Evolutionary conservation across 2,113 vertebrate genomes (phyloP), one percentile per base, ranked within the genome.

Genomic region (Tyto alba): DNA sequence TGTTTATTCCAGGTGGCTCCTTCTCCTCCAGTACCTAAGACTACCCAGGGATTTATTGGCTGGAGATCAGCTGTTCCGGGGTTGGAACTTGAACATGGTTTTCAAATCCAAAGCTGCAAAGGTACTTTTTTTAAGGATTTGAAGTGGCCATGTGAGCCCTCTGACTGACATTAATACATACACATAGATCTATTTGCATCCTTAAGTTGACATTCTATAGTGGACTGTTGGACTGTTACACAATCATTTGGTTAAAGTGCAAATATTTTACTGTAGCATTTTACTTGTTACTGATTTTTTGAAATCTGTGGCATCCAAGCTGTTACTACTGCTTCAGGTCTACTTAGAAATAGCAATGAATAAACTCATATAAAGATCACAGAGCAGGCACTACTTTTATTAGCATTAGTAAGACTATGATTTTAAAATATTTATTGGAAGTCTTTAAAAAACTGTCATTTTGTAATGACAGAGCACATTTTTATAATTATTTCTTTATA

Each of bases 21-120:
- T 1, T 99, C 99, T 5, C 99, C 99, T 32, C 98, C 98, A 1
- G 52, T 99, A 25, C 99, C 99, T 1, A 93, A 96, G 93, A 99
- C 99, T 1, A 98, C 97, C 2, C 98, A 99, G 94, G 98, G 98
- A 9, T 96, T 99, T 84, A 98, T 99, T 55, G 99, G 99, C 66
- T 99, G 99, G 99, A 97, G 98, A 56, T 99, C 98, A 1, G 62
- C 83, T 7, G 95, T 97, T 29, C 95, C 98, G 1, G 97, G 78
- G n/a, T 92, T 99, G 41, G 95, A 98, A 71, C 97, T 99, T 71
- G 98, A 99, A n/a, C 92, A 43, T 0, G 96, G 92, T 19, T 56
- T 36, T 20, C 92, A 95, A 74, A 91, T 97, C 74, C 89, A 18
- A 3, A 98, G 98, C 97, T 96, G 89, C 92, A 98, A 98, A 91